phyloP scores from a whole-genome alignment of 2,888 invertebrate genomes.

The Dyspetes luteomarginatus region DNA sequence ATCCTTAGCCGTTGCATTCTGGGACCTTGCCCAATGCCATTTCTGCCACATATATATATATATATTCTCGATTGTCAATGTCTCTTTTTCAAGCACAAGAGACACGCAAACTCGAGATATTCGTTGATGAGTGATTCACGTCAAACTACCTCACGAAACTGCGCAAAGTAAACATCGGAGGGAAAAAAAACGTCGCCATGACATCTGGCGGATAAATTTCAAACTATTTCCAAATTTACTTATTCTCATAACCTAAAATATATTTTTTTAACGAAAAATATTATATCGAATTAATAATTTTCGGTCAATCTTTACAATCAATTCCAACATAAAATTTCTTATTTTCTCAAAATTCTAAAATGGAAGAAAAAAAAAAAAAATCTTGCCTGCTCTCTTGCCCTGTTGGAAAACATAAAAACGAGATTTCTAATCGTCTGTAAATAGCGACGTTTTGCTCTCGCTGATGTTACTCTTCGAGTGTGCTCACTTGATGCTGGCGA shows the following conservation, averaged over 20 bases:
- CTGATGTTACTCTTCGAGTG: background rate
- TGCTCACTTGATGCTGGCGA: slow-evolving; percentile 60
- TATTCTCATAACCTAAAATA: too few species aligned
- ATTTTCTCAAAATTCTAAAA: too few species aligned
- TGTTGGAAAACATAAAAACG: slow-evolving; percentile 57
- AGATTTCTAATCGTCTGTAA: slow-evolving; percentile 69
- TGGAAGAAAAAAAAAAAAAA: slow-evolving; percentile 26
- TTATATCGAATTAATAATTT: too few species aligned
- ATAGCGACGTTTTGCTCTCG: slow-evolving; percentile 2
- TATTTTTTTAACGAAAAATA: too few species aligned
- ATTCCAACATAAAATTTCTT: too few species aligned
- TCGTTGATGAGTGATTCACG: slow-evolving; percentile 4
- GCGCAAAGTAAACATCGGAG: slow-evolving; percentile 29
- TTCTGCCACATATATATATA: slow-evolving; percentile 68
- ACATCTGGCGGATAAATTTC: too few species aligned
- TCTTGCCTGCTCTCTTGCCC: slow-evolving; percentile 10
- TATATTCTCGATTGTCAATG: too few species aligned
- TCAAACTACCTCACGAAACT: slow-evolving; percentile 30
- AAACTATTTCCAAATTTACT: too few species aligned
- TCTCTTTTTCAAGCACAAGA: slow-evolving; percentile 8
- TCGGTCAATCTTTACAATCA: too few species aligned
- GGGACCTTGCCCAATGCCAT: slow-evolving; percentile 76
- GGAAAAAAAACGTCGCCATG: too few species aligned
- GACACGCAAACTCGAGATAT: slow-evolving; percentile 8
- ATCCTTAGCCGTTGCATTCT: slow-evolving; percentile 72